Evolutionary conservation across 2,888 invertebrate species (phyloP).

Genomic region (Theretra japonica): DNA sequence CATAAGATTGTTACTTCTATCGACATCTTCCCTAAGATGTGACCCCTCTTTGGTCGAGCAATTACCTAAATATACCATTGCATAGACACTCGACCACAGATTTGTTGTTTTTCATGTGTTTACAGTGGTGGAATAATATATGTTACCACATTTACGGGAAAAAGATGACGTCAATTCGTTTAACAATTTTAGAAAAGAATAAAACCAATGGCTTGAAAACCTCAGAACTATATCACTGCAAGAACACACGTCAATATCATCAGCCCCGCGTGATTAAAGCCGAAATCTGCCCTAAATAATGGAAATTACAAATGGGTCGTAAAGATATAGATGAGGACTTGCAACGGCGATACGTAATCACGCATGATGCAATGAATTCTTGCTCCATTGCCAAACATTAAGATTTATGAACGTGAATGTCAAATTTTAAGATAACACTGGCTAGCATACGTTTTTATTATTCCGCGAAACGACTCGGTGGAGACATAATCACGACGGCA

Average conservation of each 20-base stretch:
- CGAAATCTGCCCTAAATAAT: neutral
- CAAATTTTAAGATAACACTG: slow-evolving; percentile 42
- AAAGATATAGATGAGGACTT: neutral
- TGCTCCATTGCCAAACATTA: slow-evolving; percentile 52
- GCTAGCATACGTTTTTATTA: slow-evolving; percentile 35
- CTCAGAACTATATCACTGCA: too few relatives aligned
- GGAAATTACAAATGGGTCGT: neutral
- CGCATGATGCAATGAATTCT: slow-evolving; percentile 57
- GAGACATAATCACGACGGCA: neutral
- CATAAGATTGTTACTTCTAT: too few relatives aligned
- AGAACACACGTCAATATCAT: neutral
- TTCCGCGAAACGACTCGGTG: slow-evolving; percentile 35
- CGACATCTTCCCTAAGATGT: too few relatives aligned
- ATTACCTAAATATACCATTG: too few relatives aligned
- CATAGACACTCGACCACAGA: too few relatives aligned
- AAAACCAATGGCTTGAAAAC: too few relatives aligned
- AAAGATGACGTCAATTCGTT: too few relatives aligned
- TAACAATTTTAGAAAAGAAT: too few relatives aligned
- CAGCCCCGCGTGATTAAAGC: neutral
- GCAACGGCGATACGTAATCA: slow-evolving; percentile 31
- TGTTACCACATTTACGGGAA: too few relatives aligned
- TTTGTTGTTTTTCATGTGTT: too few relatives aligned
- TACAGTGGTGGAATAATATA: too few relatives aligned
- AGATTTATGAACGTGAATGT: slow-evolving; percentile 45
- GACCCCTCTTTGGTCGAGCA: too few relatives aligned